A percentile compares a stretch with the other conserved stretches of the same genome.
These are phyloP conservation scores for Copsychus sechellarum DNA, from an alignment of 2,113 vertebrate genomes.

Conservation along the genomic window DNA sequence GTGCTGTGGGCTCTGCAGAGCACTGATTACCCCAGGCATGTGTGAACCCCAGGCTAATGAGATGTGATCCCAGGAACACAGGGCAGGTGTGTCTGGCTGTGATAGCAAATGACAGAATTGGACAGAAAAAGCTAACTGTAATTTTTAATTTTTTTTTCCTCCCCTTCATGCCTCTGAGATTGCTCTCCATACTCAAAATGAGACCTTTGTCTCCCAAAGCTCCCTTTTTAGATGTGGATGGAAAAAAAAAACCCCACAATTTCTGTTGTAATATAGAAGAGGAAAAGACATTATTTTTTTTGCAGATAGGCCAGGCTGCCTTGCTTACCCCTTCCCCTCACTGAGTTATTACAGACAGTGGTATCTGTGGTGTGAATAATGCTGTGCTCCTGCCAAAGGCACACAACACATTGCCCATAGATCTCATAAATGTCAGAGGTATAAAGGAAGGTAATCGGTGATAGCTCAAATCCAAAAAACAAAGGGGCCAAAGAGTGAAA, in stretches of 20 bases:
- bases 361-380: constrained; percentile 47
- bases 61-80: background rate
- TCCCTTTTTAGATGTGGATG: background rate
- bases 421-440: constrained; percentile 36
- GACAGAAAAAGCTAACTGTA: background rate
- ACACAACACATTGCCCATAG: constrained; percentile 17
- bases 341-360: constrained; percentile 44
- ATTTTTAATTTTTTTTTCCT: background rate
- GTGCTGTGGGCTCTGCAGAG: background rate
- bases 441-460: background rate
- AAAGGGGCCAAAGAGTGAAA: background rate
- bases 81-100: background rate
- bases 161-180: background rate
- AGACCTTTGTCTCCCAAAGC: background rate
- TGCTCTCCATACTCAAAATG: background rate
- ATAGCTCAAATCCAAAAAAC: constrained; percentile 18
- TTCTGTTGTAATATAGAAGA: background rate
- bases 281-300: constrained; percentile 3
- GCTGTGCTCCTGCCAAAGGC: constrained; percentile 35
- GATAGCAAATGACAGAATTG: background rate
- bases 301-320: background rate
- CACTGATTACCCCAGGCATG: background rate
- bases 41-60: background rate
- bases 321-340: background rate
- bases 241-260: background rate